Percentiles rank a stretch among this genome's conserved stretches.
These are phyloP conservation scores for Mesitornis unicolor DNA, from an alignment of 2,113 vertebrate genomes.

Conservation along the genomic window DNA sequence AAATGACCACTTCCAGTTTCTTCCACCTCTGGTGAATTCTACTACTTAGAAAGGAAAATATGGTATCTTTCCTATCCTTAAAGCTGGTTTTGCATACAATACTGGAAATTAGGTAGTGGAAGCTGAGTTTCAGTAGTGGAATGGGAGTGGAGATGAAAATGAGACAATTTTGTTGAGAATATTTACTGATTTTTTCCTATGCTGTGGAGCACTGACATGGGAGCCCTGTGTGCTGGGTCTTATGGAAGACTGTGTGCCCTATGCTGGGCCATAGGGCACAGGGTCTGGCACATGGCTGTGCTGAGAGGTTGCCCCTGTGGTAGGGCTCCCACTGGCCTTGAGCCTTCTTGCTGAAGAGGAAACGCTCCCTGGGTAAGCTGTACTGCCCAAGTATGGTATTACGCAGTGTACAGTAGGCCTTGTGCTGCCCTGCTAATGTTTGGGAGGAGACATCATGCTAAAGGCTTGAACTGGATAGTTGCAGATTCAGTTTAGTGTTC, in stretches of 20 bases:
- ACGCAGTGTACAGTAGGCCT: not conserved
- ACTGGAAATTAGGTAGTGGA: not conserved
- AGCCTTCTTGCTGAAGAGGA: not conserved
- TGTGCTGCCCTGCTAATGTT: not conserved
- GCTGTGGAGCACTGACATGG: not conserved
- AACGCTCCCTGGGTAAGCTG: not conserved
- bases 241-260: not conserved
- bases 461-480: not conserved
- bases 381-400: not conserved
- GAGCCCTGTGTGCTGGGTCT: not conserved
- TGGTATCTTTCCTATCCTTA: rapidly evolving
- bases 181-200: not conserved
- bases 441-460: not conserved
- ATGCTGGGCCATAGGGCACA: rapidly evolving
- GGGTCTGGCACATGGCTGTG: not conserved
- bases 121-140: not conserved
- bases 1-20: not conserved
- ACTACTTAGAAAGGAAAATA: not conserved
- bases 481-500: not conserved
- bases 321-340: not conserved
- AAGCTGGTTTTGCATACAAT: not conserved
- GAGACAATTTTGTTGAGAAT: rapidly evolving
- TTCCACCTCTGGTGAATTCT: not conserved
- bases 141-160: not conserved
- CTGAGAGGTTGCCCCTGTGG: not conserved